Evolutionary conservation across 2,797 vertebrate genomes (phyloP), one percentile per base, ranked within the genome.

Genomic region (Numenius phaeopus): DNA sequence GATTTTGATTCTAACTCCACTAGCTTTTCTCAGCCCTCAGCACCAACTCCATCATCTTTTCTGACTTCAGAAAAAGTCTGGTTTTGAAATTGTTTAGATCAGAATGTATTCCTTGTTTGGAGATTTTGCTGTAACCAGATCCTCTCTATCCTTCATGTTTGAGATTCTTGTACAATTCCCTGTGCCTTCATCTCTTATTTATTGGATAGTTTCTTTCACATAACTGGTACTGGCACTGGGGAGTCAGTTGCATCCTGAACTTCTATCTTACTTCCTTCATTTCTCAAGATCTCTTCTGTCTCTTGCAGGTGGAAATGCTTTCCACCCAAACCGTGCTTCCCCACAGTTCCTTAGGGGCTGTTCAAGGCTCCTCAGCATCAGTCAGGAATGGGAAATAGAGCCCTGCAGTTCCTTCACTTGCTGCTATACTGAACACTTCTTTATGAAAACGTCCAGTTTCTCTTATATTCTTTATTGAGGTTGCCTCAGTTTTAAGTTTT

Each of bases 1-100:
- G 40, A 76, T 72, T 69, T 59, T 73, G 1, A 57, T 79, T 82
- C 22, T 75, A 34, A 67, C 72, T 91, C 40, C 22, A 47, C 11
- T 57, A 69, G 9, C 1, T 83, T 83, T 58, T 86, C 42, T 94
- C 47, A 83, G 7, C 10, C 14, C 10, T 50, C 14, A 39, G 14
- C 4, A 24, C 11, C 20, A 71, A 30, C 2, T 83, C 16, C 10
- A 55, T 32, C 21, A 50, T 27, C 4, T 64, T 89, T 44, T 59
- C 66, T 59, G 17, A 82, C 30, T 52, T 71, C 16, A 87, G 19
- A 37, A 87, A 39, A 52, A 16, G 11, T 47, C 24, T 67, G 19
- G 0, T 11, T 77, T 83, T 32, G 3, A 69, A 52, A 76, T 55
- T 0, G 0, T 44, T 87, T 66, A 24, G 54, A 75, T 64, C 2